Evolutionary conservation across 2,888 invertebrate species (phyloP), one percentile per base, ranked within the genome.

Genomic region (Caenorhabditis angaria): DNA sequence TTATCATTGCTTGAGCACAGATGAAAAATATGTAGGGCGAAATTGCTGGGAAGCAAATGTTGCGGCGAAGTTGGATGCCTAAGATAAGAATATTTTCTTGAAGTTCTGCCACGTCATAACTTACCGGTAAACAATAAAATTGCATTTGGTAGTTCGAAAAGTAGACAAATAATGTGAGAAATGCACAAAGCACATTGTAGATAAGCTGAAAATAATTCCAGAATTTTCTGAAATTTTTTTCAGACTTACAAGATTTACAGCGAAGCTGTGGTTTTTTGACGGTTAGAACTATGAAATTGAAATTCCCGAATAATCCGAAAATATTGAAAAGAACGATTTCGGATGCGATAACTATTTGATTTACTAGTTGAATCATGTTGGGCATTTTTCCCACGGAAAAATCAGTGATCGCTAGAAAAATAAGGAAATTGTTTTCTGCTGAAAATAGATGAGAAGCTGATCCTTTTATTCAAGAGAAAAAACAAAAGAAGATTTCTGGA

Each of bases 1-100:
- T 64, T 5, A 70, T 65, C 8, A 65, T 58, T 18, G 70, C 65
- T 53, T 70, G 70, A 25, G 58, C 57, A 54, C 65, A 70, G 2
- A 65, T 65, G 48, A 61, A 65, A 55, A 70, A 70, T 22, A 70
- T 70, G 41, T 70, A 65, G 8, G 25, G 28, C 8, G 61, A 65
- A 25, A 70, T 65, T 18, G 55, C 58, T 0, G 56, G 56, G 27
- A 62, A 70, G n/a, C 70, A 70, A 2, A 56, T 48, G 18, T 62
- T 65, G 6, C 70, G 59, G 50, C 18, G 48, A 4, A 65, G 18
- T 14, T 70, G 61, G 3, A 66, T 50, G 22, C 61, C 70, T 54
- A 5, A 25, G 10, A n/a, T 24, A 51, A 24, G 10, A 51, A 51
- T 32, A 32, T 32, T 32, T 12, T 5, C 12, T 12, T 5, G 32